Conservation (phyloP, 2,113 vertebrate species). For the Recurvirostra avosetta region DNA sequence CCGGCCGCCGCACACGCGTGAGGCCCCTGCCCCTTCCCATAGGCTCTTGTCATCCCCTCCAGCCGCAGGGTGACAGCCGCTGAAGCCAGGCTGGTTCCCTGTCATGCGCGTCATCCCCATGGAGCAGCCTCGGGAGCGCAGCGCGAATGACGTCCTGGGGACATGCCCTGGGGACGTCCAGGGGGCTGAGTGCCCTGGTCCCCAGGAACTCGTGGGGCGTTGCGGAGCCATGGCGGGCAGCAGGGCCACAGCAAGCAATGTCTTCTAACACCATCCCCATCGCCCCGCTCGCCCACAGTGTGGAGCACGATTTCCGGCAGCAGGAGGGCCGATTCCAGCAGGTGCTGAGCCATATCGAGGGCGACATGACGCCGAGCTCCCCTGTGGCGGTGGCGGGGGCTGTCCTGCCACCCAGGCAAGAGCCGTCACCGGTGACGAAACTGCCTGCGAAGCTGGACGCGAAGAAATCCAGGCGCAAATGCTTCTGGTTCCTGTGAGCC, state of each 20-base stretch:
- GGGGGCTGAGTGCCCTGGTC: not conserved
- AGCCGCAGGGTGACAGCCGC: fast-evolving
- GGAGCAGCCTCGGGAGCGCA: not conserved
- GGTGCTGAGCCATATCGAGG: conserved; percentile 61
- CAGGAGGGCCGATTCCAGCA: conserved; percentile 69
- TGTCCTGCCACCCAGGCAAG: not conserved
- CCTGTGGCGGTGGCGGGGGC: not conserved
- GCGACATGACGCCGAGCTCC: not conserved
- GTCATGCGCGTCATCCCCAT: fast-evolving
- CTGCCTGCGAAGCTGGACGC: conserved; percentile 14
- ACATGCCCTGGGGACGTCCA: fast-evolving
- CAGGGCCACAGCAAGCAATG: fast-evolving
- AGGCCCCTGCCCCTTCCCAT: not conserved
- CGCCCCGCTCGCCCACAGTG: not conserved
- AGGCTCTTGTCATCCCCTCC: not conserved
- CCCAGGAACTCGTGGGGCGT: not conserved
- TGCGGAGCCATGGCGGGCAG: fast-evolving
- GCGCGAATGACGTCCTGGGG: not conserved
- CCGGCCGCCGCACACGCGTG: fast-evolving
- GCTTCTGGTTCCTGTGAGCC: conserved; percentile 70
- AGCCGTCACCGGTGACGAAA: not conserved
- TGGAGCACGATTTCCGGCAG: conserved; percentile 71
- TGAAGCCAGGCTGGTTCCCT: not conserved
- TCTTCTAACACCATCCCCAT: not conserved
- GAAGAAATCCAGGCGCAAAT: conserved; percentile 59